A percentile compares a stretch with the other conserved stretches of the same genome.
Conservation (phyloP, 2,888 invertebrate species). For the Tolmerus cingulatus region DNA sequence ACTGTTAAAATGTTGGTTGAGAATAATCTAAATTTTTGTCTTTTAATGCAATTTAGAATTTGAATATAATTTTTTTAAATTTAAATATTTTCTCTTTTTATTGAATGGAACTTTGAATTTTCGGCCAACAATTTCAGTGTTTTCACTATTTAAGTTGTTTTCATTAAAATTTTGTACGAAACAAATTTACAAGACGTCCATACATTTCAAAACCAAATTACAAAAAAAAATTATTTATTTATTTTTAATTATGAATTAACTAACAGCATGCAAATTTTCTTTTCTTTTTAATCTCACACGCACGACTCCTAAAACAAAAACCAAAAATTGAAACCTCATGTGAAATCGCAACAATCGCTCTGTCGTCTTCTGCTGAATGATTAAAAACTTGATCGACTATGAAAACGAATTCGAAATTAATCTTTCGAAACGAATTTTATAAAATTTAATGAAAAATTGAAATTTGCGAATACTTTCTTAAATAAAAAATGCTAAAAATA, state of each 20-base stretch:
- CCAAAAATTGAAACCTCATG: conserved; percentile 42
- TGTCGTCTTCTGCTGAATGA: conserved; percentile 42
- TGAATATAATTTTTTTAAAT: too few relatives aligned
- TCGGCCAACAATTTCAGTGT: background rate
- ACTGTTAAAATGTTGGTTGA: conserved; percentile 13
- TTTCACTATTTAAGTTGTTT: background rate
- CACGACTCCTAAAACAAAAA: conserved; percentile 47
- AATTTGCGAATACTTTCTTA: background rate
- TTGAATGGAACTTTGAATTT: background rate
- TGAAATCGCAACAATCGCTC: conserved; percentile 49
- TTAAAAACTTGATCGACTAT: conserved; percentile 19
- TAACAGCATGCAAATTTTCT: conserved; percentile 53
- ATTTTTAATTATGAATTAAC: conserved; percentile 46
- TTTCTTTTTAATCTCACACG: conserved; percentile 57
- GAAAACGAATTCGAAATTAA: conserved; percentile 43
- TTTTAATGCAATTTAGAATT: background rate
- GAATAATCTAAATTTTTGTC: background rate
- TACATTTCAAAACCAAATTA: conserved; percentile 10
- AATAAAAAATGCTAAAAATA: conserved; percentile 24
- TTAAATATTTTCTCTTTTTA: background rate
- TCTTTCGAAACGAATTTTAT: conserved; percentile 51
- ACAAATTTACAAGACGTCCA: background rate
- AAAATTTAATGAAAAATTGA: background rate
- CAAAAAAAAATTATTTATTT: conserved; percentile 39
- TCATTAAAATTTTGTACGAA: background rate